phyloP scores from a whole-genome alignment of 2,797 vertebrate genomes.

The Synaphobranchus kaupii region DNA sequence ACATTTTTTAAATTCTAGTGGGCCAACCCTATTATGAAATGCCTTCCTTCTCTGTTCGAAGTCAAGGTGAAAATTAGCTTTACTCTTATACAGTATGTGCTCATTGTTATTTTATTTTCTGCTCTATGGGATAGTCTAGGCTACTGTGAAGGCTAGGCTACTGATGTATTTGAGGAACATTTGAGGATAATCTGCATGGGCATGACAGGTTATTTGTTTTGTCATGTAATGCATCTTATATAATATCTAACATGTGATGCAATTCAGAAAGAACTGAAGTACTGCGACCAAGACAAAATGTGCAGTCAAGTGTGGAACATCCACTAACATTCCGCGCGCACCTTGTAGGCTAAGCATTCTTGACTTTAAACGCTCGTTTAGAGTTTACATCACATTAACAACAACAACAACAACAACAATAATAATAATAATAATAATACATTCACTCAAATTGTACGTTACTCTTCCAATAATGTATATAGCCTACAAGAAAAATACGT shows the following conservation, averaged over 20 bases:
- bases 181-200: not conserved
- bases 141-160: not conserved
- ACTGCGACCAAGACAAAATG: no score
- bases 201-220: not conserved
- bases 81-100: not conserved
- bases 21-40: no score
- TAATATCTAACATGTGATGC: constrained; percentile 3
- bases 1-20: no score
- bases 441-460: not conserved
- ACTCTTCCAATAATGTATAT: not conserved
- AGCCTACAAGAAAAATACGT: not conserved
- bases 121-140: no score
- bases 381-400: not conserved
- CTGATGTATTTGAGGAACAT: not conserved
- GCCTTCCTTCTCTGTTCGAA: no score
- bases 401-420: not conserved
- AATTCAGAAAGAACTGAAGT: not conserved
- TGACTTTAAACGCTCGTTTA: not conserved
- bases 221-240: not conserved
- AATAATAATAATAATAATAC: not conserved
- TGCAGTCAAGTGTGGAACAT: not conserved
- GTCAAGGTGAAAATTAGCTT: no score
- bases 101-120: not conserved
- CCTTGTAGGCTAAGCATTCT: not conserved
- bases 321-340: not conserved